Evolutionary conservation across 2,113 vertebrate species (phyloP), one percentile per base, ranked within the genome.

Genomic region (Oceanites oceanicus): DNA sequence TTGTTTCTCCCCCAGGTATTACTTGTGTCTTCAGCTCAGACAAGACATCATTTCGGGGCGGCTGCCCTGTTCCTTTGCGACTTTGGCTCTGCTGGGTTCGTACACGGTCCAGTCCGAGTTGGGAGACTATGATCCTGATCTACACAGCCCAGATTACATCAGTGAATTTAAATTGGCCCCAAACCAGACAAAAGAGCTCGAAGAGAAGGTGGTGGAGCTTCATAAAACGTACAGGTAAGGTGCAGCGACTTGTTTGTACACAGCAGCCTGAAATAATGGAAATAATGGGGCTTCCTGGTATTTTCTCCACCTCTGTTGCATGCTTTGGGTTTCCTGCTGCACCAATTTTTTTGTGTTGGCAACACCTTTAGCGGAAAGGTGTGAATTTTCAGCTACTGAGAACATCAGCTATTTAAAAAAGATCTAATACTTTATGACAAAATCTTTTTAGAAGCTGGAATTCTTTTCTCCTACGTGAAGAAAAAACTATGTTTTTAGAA

Each of bases 41-140:
- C 99, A 99, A 86, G 99, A 99, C 97, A 99, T 99, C 79, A 91
- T 99, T 52, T 96, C 93, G 15, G 98, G 99, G 27, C 97, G 98
- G 7, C 98, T 99, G 82, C 99, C 99, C 25, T 99, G 99, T 81
- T 99, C 99, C 84, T 99, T 99, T 74, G 99, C 99, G 8, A 99
- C 99, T 5, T 97, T 99, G 96, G 99, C 99, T 22, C 97, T 99
- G 65, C 97, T 99, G 88, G 99, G 99, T 47, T 99, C 99, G 6
- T 99, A 99, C 18, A 99, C 99, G 3, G 95, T 99, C 91, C 99
- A 99, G 98, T 99, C 99, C 2, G 99, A 99, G 86, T 45, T 99
- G 94, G 99, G 99, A 18, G 99, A 99, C 96, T 99, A 99, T 3
- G 99, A 99, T 90, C 98, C 99, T 0, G 99, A 99, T 32, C 97